phyloP scores from a whole-genome alignment of 2,113 vertebrate species.

The Leucopsar rothschildi region DNA sequence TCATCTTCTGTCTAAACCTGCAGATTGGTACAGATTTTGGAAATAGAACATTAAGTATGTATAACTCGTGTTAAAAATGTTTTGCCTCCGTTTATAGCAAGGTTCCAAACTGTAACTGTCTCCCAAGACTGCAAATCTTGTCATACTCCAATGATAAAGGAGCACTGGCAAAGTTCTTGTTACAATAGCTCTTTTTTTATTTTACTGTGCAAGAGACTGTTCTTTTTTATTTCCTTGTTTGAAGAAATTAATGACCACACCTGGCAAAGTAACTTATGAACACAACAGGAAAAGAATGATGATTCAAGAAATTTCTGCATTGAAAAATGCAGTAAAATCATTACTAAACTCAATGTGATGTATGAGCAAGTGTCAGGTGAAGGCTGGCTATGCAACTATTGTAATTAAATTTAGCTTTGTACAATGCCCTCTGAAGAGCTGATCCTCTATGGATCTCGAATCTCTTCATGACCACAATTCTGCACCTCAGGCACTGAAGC shows the following conservation, averaged over 20 bases:
- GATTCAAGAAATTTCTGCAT: not conserved
- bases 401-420: not conserved
- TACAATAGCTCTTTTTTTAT: not conserved
- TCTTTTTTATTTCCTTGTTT: not conserved
- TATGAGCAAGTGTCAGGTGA: not conserved
- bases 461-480: fast-evolving
- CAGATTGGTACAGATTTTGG: not conserved
- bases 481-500: not conserved
- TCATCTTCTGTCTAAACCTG: not conserved
- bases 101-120: not conserved
- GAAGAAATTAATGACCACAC: not conserved
- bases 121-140: not conserved
- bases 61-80: not conserved
- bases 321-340: not conserved
- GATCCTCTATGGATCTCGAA: not conserved
- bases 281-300: not conserved
- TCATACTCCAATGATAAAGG: not conserved
- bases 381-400: not conserved
- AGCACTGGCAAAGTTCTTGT: not conserved
- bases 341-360: not conserved
- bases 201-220: not conserved
- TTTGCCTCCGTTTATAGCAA: not conserved
- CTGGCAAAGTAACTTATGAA: not conserved
- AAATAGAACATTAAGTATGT: not conserved
- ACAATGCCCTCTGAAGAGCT: not conserved